Conservation (phyloP, 2,888 invertebrate genomes). For the Nomada lathburiana region DNA sequence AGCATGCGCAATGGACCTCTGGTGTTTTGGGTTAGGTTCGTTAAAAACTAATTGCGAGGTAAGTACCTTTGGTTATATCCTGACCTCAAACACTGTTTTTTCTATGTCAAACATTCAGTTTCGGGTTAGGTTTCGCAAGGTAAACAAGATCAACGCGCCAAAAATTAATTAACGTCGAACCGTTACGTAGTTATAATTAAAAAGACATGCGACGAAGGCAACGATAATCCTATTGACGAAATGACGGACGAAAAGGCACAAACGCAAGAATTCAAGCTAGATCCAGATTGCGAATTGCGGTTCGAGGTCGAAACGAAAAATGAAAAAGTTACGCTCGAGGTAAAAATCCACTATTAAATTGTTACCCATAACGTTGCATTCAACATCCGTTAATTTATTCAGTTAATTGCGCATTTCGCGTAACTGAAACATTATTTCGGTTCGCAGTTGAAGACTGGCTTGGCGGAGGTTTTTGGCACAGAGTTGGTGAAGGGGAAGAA, state of each 20-base stretch:
- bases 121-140: constrained; percentile 4
- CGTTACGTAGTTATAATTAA: neutral
- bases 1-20: no score
- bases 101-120: neutral
- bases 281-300: constrained; percentile 95
- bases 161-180: neutral
- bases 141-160: constrained; percentile 7
- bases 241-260: constrained; percentile 80
- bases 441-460: constrained; percentile 92
- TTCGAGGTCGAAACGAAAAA: constrained; percentile 96
- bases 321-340: constrained; percentile 92
- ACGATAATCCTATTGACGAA: constrained; percentile 22
- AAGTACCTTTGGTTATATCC: no score
- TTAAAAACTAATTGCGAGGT: no score
- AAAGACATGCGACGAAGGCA: neutral
- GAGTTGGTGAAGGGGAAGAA: constrained; percentile 97
- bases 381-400: neutral
- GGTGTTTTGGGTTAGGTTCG: no score
- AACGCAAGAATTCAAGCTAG: constrained; percentile 91
- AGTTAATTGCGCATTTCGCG: no score
- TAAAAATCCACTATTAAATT: constrained; percentile 78
- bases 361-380: neutral
- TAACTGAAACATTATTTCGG: no score
- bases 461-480: constrained; percentile 98
- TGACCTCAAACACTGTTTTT: no score